These are phyloP conservation scores for Pentamera pediparva DNA, from an alignment of 53 echinoderm and acorn worm species.

Conservation along the genomic window DNA sequence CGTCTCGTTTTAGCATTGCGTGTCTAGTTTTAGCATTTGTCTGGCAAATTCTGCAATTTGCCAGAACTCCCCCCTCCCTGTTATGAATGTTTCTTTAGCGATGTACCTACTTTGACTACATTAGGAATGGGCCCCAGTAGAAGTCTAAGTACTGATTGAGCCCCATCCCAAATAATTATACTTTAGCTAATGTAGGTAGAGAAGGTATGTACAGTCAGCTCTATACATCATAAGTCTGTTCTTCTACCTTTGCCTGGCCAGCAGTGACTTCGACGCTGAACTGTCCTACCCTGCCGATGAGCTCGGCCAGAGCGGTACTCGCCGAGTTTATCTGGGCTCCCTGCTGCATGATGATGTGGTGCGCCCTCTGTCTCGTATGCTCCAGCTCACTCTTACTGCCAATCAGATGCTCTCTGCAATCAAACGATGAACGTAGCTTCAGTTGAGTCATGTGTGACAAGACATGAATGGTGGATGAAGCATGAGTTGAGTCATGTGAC, in stretches of 20 bases:
- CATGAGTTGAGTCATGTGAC: background rate
- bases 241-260: background rate
- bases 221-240: background rate
- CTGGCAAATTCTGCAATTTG: no score
- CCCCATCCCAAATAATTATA: no score
- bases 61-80: no score
- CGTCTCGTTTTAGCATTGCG: no score
- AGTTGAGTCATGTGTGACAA: background rate
- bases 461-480: background rate
- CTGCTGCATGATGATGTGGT: constrained; percentile 81
- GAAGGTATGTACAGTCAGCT: no score
- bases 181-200: no score
- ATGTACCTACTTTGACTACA: no score
- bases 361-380: constrained; percentile 80
- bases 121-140: no score
- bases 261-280: constrained; percentile 18
- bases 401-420: constrained; percentile 63
- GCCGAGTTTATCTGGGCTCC: constrained; percentile 75
- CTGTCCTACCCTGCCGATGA: constrained; percentile 23
- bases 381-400: constrained; percentile 84
- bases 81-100: no score
- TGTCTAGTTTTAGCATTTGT: no score
- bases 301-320: constrained; percentile 41
- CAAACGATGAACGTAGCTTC: background rate
- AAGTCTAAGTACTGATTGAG: no score